phyloP scores from a whole-genome alignment of 2,797 vertebrate species.

The Pipistrellus pygmaeus region DNA sequence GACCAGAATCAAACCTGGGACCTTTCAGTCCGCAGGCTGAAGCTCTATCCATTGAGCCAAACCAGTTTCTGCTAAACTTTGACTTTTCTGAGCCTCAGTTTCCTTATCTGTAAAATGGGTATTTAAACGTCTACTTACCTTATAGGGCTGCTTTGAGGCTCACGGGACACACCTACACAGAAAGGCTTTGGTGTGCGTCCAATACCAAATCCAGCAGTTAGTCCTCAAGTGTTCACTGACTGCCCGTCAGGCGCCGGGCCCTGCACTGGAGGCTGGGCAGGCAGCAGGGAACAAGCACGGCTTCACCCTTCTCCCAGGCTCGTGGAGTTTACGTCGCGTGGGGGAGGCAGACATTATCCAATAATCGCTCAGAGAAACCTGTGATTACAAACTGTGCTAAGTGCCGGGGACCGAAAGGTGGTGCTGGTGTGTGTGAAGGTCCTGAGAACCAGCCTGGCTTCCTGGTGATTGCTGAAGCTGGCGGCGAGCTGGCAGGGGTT shows the following conservation, averaged over 20 bases:
- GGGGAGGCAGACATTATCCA: conserved; percentile 56
- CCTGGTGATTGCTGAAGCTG: neutral
- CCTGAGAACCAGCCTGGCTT: neutral
- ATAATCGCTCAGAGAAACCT: conserved; percentile 20
- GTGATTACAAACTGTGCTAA: neutral
- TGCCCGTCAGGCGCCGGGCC: neutral
- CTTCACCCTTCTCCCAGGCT: conserved; percentile 8
- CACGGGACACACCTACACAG: neutral
- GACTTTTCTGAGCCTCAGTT: neutral
- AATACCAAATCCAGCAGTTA: neutral
- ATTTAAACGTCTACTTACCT: neutral
- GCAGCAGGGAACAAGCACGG: neutral
- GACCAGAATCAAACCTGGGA: too few species aligned
- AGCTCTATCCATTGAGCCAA: too few species aligned
- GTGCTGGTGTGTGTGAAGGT: neutral
- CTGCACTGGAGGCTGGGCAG: neutral
- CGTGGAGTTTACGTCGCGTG: neutral
- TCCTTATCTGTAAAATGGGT: conserved; percentile 10
- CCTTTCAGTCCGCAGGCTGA: too few species aligned
- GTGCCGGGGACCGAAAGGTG: fast-evolving
- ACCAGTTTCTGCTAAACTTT: neutral
- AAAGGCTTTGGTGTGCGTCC: neutral
- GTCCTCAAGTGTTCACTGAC: neutral
- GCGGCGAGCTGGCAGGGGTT: fast-evolving
- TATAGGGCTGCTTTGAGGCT: neutral